Evolutionary conservation across 2,113 vertebrate species (phyloP).

Genomic region (Micronycteris hirsuta): DNA sequence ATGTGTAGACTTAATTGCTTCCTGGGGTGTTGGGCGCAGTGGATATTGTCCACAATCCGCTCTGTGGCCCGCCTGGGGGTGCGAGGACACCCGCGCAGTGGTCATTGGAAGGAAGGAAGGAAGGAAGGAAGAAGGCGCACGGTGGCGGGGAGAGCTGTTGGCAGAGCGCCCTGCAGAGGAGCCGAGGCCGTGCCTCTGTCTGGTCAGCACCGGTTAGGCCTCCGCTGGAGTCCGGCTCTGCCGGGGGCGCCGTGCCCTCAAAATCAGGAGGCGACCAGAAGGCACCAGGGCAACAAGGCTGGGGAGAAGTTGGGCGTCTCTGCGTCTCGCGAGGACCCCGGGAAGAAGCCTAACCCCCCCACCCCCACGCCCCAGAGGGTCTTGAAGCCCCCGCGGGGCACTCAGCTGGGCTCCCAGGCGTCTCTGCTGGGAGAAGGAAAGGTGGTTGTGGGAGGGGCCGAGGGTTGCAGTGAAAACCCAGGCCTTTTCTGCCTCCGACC

Average conservation of each 20-base stretch:
- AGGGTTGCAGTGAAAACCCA: neutral
- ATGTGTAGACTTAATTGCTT: constrained; percentile 64
- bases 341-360: neutral
- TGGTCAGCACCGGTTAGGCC: neutral
- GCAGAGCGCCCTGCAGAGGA: neutral
- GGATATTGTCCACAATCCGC: neutral
- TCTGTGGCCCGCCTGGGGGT: neutral
- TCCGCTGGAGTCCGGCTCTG: neutral
- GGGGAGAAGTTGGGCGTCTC: neutral
- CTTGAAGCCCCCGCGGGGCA: fast-evolving
- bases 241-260: neutral
- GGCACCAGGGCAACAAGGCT: neutral
- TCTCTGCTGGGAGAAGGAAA: too few relatives aligned
- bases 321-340: neutral
- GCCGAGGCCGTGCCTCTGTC: neutral
- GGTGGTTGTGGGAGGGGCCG: neutral
- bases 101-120: neutral
- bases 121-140: too few relatives aligned
- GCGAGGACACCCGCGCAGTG: neutral
- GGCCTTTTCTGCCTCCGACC: neutral
- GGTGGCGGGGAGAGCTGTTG: neutral
- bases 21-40: constrained; percentile 50
- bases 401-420: neutral
- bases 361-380: fast-evolving
- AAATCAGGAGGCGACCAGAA: neutral